Percentiles rank a stretch among this genome's conserved stretches.
These are phyloP conservation scores for Apteryx mantelli DNA, from an alignment of 2,113 vertebrate species.

Conservation along the genomic window DNA sequence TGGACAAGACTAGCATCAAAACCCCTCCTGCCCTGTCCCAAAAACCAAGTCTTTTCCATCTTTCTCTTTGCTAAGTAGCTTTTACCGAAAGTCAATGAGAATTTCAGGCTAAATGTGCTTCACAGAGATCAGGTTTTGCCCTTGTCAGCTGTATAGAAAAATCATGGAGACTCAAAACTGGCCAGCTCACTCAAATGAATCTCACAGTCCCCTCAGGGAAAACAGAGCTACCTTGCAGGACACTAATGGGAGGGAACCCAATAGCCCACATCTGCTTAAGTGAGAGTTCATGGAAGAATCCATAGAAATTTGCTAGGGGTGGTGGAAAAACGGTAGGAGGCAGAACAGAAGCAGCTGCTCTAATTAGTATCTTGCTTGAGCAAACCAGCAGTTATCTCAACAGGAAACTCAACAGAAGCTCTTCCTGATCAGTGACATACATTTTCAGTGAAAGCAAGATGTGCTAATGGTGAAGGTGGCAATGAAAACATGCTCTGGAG, in stretches of 20 bases:
- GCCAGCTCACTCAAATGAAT: neutral
- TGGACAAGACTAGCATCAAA: neutral
- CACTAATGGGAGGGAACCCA: neutral
- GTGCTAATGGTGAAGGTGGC: neutral
- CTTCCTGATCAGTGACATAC: neutral
- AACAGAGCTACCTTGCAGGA: neutral
- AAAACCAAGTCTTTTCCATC: neutral
- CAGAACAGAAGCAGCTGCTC: neutral
- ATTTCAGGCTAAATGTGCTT: neutral
- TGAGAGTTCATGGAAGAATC: neutral
- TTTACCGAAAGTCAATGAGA: neutral
- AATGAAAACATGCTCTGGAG: neutral
- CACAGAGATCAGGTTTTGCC: neutral
- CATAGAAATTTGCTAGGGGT: neutral
- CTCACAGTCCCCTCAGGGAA: neutral
- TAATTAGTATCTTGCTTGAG: neutral
- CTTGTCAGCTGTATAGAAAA: neutral
- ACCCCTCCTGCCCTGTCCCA: neutral
- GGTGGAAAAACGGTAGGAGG: neutral
- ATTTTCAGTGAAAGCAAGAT: neutral
- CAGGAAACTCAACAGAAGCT: neutral
- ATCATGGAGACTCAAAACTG: neutral
- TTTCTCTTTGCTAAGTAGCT: neutral
- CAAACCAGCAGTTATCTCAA: neutral
- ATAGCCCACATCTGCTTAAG: neutral